Evolutionary conservation across 2,797 vertebrate species (phyloP), one percentile per base, ranked within the genome.

Genomic region (Pseudotriccus pelzelni): DNA sequence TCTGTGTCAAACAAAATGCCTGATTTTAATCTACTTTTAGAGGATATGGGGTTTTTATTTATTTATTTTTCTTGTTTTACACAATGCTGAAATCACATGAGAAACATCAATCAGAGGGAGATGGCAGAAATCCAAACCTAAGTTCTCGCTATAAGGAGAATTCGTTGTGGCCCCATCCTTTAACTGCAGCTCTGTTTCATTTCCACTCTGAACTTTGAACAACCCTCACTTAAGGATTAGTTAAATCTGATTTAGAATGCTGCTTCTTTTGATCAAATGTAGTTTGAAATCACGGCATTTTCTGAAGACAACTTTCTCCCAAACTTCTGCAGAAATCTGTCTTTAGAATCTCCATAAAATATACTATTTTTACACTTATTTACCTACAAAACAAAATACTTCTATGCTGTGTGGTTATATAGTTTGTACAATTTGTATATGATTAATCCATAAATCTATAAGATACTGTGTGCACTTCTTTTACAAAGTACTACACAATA

Each of bases 151-250:
- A n/a, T 41, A 27, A 66, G 53, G 69, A 90, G 36, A 86, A 90
- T 81, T 81, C 8, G 3, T 68, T 64, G 34, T 78, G 53, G 37
- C 49, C 21, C 13, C 55, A 70, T 80, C 11, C 5, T 67, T 14
- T 46, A 63, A 41, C 32, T 87, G 36, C 25, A 78, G 34, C 15
- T 88, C 52, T 75, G 19, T 75, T 88, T 94, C 23, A 32, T 90
- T 90, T 92, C n/a, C 24, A 55, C 34, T 75, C 10, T 84, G 72
- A 94, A 83, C 27, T 85, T 50, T 77, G 50, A 91, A 84, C 12
- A 81, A 28, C 6, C 32, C 12, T 75, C 19, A n/a, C 17, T 59
- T 49, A 88, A 64, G n/a, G 22, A 24, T 75, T 68, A 32, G 13
- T 62, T 84, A 47, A 93, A 93, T 68, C 3, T 75, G 37, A 72